Evolutionary conservation across 2,888 invertebrate species (phyloP), one percentile per base, ranked within the genome.

Genomic region (Melitaea athalia): DNA sequence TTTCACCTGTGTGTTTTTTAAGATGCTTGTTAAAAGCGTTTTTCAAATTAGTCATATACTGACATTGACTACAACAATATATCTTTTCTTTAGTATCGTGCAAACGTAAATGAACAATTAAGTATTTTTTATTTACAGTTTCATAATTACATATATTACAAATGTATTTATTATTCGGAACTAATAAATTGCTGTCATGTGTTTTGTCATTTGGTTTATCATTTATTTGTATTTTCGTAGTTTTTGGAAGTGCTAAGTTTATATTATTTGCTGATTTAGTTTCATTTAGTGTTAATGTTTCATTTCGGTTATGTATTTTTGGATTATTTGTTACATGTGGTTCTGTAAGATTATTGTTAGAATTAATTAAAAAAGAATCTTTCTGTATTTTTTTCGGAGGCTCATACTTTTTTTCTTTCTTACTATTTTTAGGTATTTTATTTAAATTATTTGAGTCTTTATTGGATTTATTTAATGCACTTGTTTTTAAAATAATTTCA

Each of bases 141-240:
- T 57, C 38, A 33, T 57, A 38, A 15, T 38, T 33, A 38, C 57
- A 57, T 57, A 57, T 38, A 10, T 57, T 14, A 57, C 57, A 57
- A 57, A 57, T 57, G 7, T 38, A 57, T 38, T 57, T 57, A 57
- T 57, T 57, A 12, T 15, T 57, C n/a, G n/a, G 12, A 15, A 57
- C n/a, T n/a, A 52, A 24, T 5, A 38, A 38, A n/a, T 14, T 10
- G n/a, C 38, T n/a, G 11, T 33, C n/a, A 38, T 12, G 15, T 24
- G 1, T 1, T 24, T 14, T 3, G 24, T 31, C 14, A 55, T 38
- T 33, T 33, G 2, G 33, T 24, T 55, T 33, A n/a, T 24, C 24
- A 24, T 24, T 24, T 24, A 55, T 3, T 8, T 10, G 2, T 2
- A 15, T 6, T 2, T 0, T 15, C 1, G 38, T 2, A 33, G 14